phyloP scores from a whole-genome alignment of 2,888 invertebrate genomes.

The Tenthredo scrophulariae region DNA sequence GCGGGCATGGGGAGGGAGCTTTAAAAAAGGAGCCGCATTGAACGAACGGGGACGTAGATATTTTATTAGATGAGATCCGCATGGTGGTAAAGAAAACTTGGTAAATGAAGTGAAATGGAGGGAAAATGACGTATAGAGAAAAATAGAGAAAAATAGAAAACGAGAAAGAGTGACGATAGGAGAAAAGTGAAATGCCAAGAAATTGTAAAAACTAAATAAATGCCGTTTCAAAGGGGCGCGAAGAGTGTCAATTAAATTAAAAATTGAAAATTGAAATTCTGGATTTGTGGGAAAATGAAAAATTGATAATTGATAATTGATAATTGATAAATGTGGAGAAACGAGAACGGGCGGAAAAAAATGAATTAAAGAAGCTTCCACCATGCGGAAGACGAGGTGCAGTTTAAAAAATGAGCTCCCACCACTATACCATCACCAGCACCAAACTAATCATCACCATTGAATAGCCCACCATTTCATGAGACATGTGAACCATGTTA shows the following conservation, averaged over 20 bases:
- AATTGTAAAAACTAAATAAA: not conserved
- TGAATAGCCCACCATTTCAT: constrained; percentile 45
- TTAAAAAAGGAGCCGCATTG: constrained; percentile 61
- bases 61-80: not conserved
- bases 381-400: not conserved
- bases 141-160: too few species aligned
- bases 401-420: not conserved
- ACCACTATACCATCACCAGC: not conserved
- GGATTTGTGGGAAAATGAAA: not conserved
- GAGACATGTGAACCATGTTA: constrained; percentile 2
- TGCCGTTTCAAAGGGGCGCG: not conserved
- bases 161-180: not conserved
- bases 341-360: not conserved
- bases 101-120: constrained; percentile 25
- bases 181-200: not conserved
- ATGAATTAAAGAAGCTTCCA: not conserved
- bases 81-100: not conserved
- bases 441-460: constrained; percentile 6
- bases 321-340: not conserved
- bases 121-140: too few species aligned
- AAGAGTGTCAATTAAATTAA: not conserved
- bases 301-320: not conserved
- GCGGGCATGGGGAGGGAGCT: constrained; percentile 65
- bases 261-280: constrained; percentile 9
- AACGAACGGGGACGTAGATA: constrained; percentile 52